Percentiles rank a stretch among this genome's conserved stretches.
Conservation (phyloP, 1,140 invertebrate species). For the Drosophila miranda region DNA sequence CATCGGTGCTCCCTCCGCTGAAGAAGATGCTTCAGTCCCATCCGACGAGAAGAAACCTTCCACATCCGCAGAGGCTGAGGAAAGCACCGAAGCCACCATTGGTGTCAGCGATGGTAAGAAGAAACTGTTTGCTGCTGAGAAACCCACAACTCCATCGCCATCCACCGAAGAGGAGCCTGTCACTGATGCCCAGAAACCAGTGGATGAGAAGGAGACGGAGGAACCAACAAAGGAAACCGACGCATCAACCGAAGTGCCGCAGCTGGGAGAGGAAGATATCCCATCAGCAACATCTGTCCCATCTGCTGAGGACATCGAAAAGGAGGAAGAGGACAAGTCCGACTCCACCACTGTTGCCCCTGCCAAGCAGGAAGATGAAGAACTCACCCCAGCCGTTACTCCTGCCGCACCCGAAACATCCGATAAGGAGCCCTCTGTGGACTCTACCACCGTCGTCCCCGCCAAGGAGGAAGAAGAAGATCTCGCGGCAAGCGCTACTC, state of each 20-base stretch:
- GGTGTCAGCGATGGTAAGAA: slow-evolving; percentile 26
- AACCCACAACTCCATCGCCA: slow-evolving; percentile 15
- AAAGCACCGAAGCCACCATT: slow-evolving; percentile 26
- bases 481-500: slow-evolving; percentile 1
- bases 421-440: slow-evolving; percentile 16
- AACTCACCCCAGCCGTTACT: slow-evolving; percentile 5
- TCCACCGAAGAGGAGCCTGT: slow-evolving; percentile 21
- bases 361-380: slow-evolving; percentile 23
- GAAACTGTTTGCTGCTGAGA: background rate
- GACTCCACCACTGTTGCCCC: slow-evolving; percentile 15
- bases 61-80: slow-evolving; percentile 32
- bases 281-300: slow-evolving; percentile 23
- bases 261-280: slow-evolving; percentile 12
- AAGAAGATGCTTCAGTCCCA: slow-evolving; percentile 13
- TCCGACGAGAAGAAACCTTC: slow-evolving; percentile 30
- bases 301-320: slow-evolving; percentile 28
- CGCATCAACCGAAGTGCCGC: slow-evolving; percentile 15
- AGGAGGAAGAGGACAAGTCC: slow-evolving; percentile 12
- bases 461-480: slow-evolving; percentile 26
- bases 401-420: slow-evolving; percentile 1
- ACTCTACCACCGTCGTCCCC: slow-evolving; percentile 16
- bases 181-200: slow-evolving; percentile 27
- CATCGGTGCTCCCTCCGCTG: slow-evolving; percentile 29
- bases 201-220: slow-evolving; percentile 6
- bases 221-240: slow-evolving; percentile 24